Evolutionary conservation across 1,140 invertebrate species (phyloP).

Genomic region (Oryzaephilus surinamensis): DNA sequence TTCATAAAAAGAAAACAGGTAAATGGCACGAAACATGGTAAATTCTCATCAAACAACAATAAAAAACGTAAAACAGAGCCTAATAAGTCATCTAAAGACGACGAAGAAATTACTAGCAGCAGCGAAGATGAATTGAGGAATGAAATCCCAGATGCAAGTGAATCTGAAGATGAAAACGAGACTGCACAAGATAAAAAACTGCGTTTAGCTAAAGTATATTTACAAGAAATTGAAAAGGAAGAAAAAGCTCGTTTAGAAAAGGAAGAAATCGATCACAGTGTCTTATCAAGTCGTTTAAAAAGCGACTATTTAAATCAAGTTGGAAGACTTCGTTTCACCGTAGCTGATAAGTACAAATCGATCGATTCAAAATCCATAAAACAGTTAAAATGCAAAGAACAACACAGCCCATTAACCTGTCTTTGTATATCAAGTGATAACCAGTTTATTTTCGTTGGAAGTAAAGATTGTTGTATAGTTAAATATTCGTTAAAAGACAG

Average conservation of each 20-base stretch:
- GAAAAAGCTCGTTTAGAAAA: slow-evolving; percentile 35
- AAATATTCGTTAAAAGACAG: slow-evolving; percentile 62
- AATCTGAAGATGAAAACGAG: slow-evolving; percentile 59
- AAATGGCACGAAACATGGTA: too few relatives aligned
- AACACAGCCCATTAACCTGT: slow-evolving; percentile 71
- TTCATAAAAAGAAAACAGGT: slow-evolving; percentile 7
- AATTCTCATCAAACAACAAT: too few relatives aligned
- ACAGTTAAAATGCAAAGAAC: slow-evolving; percentile 57
- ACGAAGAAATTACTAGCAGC: slow-evolving; percentile 35
- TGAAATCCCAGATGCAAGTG: slow-evolving; percentile 26
- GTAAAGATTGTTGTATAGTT: slow-evolving; percentile 78
- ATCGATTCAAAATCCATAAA: slow-evolving; percentile 39
- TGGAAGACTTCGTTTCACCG: slow-evolving; percentile 60
- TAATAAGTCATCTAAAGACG: slow-evolving; percentile 23
- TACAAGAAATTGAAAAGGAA: slow-evolving; percentile 75
- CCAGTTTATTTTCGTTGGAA: slow-evolving; percentile 67
- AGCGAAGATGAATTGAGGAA: slow-evolving; percentile 41
- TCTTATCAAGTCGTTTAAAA: slow-evolving; percentile 59
- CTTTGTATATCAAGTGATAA: slow-evolving; percentile 67
- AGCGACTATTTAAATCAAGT: slow-evolving; percentile 78
- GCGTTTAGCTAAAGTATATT: slow-evolving; percentile 77
- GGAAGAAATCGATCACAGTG: slow-evolving; percentile 55
- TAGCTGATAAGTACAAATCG: slow-evolving; percentile 56
- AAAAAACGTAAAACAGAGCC: too few relatives aligned
- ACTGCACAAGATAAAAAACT: slow-evolving; percentile 85